Base-by-base conservation (phyloP, 2,113 vertebrate species). In the Rhinichthys klamathensis region DNA sequence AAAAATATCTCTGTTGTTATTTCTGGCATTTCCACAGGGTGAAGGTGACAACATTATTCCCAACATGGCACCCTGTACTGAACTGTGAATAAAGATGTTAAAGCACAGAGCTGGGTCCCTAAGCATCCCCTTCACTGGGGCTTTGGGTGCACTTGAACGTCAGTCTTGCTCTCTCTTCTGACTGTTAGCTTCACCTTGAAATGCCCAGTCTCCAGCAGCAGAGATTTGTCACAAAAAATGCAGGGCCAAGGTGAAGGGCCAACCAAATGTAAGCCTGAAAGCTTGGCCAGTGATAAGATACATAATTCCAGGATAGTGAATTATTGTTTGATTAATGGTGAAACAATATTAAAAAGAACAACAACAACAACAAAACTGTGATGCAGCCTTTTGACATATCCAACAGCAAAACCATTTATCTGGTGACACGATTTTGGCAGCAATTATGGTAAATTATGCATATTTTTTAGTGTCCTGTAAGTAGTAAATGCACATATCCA, bases 161-260 rank as follows among this genome's bases (percentile, higher is more conserved):
- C 80, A 78, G 32, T 6, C 70, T 32, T 51, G 38, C 12, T 32
- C 72, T 32, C 60, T 10, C 21, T 56, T 72, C 18, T 16, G 27
- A 69, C 84, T 81, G 70, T 70, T 60, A 21, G 44, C 73, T 58
- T 89, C 63, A 82, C 88, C 83, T 86, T 87, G 83, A 84, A 44
- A 80, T 86, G 77, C 72, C 85, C n/a, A 16, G 27, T 61, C 76
- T 41, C 38, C 7, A 69, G 27, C 44, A 82, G 72, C 78, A 80
- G 74, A 51, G 51, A 46, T 85, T 85, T 82, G 69, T 78, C 67
- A 84, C 44, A 65, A 1, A 54, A n/a, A 73, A 83, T 46, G 32
- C 70, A 30, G 35, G 27, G 23, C 32, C 63, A 56, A 76, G 76
- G 35, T 73, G 80, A 80, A 87, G 23, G 67, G 25, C 44, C 38